Evolutionary conservation across 2,113 vertebrate genomes (phyloP).

Genomic region (Semnopithecus entellus): DNA sequence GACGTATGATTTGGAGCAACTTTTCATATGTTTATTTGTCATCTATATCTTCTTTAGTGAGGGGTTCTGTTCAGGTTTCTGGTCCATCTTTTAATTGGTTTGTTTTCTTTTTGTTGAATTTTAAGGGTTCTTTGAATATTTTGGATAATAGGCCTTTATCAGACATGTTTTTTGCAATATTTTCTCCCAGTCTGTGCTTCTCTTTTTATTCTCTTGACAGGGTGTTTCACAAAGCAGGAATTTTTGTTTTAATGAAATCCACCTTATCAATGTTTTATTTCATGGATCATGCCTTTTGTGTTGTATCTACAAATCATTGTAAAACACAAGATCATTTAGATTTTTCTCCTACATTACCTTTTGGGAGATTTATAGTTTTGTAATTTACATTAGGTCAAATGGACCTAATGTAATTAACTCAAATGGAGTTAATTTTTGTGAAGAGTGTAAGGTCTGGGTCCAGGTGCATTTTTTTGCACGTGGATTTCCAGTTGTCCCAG

Average conservation of each 20-base stretch:
- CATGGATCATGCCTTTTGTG: not conserved
- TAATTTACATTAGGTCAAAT: not conserved
- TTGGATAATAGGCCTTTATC: not conserved
- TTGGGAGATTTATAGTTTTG: not conserved
- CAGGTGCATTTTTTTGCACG: not conserved
- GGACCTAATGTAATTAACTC: too few species aligned
- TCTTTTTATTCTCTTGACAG: not conserved
- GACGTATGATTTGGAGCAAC: not conserved
- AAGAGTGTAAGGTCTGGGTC: not conserved
- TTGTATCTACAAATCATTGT: not conserved
- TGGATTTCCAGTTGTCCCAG: not conserved
- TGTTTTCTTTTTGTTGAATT: not conserved
- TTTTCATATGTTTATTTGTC: not conserved
- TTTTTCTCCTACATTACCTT: not conserved
- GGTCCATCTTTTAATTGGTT: not conserved
- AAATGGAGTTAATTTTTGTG: not conserved
- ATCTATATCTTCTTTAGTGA: not conserved
- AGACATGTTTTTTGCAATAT: not conserved
- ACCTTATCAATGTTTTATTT: not conserved
- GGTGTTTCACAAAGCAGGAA: not conserved
- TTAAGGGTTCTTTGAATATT: not conserved
- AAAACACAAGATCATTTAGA: not conserved
- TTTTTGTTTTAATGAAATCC: not conserved
- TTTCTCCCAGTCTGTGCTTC: not conserved
- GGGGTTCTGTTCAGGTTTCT: not conserved